Base-by-base conservation (phyloP, 2,888 invertebrate genomes). In the Eueremaeus valkanovi region DNA sequence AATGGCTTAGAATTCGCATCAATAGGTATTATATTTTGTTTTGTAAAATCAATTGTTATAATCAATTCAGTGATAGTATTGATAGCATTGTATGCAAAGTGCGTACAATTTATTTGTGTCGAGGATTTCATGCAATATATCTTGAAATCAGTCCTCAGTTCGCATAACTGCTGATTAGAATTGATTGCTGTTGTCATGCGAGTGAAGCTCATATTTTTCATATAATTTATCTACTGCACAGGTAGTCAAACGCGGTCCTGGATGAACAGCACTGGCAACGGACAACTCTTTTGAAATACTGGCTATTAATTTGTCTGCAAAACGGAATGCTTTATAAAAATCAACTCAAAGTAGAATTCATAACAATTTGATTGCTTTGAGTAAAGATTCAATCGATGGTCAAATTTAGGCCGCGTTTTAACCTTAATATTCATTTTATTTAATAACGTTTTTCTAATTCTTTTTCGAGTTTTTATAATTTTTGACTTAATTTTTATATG, bases 271-370 rank as follows among this genome's bases (percentile, higher is more conserved):
- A 36, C 36, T n/a, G 63, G 63, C 63, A 31, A 63, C 55, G 63
- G 63, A 63, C 63, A 63, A 63, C 63, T 63, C 63, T 63, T 63
- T 63, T 33, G 63, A n/a, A 63, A 33, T 33, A n/a, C 33, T 33
- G 63, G 36, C 63, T 63, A 18, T n/a, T 18, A 55, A 27, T 21
- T 24, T 27, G 27, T 27, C 13, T 45, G 45, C 45, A n/a, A 27
- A 55, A 55, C 55, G 3, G 27, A 55, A 5, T 21, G 51, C 51
- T 21, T 27, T 55, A 27, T 55, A 24, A 8, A 27, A 13, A 55
- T 24, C 24, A 27, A 11, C 27, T 55, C 27, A 2, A 55, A 55
- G 16, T n/a, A n/a, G n/a, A n/a, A n/a, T n/a, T n/a, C n/a, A n/a
- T n/a, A 9, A 24, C 24, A 27, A 27, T 21, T 11, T 6, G n/a